These are phyloP conservation scores for Eubasilissa splendida DNA, from an alignment of 2,888 invertebrate genomes.

Conservation along the genomic window DNA sequence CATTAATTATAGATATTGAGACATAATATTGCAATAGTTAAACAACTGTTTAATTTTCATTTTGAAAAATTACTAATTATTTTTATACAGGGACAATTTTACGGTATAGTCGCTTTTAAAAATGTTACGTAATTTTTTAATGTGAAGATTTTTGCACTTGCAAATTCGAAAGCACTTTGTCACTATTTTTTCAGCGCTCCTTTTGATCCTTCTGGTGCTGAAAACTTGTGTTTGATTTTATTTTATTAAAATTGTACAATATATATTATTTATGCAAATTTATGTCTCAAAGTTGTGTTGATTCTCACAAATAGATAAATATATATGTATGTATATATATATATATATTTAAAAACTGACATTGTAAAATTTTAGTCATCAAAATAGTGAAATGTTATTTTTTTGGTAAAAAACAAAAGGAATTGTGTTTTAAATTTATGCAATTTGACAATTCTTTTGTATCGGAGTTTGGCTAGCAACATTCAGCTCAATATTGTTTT, in stretches of 20 bases:
- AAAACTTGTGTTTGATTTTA: background rate
- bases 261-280: background rate
- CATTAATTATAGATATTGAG: constrained; percentile 6
- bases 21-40: background rate
- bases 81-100: constrained; percentile 2
- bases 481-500: too few relatives aligned
- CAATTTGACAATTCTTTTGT: too few relatives aligned
- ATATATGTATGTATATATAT: background rate
- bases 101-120: background rate
- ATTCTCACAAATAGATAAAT: constrained; percentile 1
- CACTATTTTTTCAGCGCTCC: too few relatives aligned
- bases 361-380: background rate
- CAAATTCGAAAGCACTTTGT: background rate
- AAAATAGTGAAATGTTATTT: background rate
- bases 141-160: background rate
- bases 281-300: background rate
- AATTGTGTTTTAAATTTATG: background rate
- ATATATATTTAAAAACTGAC: too few relatives aligned
- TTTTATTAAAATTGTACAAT: background rate
- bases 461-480: too few relatives aligned
- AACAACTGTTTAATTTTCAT: background rate
- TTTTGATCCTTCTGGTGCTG: too few relatives aligned
- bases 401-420: background rate
- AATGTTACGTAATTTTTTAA: background rate
- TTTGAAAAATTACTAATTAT: background rate